Evolutionary conservation across 2,888 invertebrate genomes (phyloP).

Genomic region (Crematogaster levior): DNA sequence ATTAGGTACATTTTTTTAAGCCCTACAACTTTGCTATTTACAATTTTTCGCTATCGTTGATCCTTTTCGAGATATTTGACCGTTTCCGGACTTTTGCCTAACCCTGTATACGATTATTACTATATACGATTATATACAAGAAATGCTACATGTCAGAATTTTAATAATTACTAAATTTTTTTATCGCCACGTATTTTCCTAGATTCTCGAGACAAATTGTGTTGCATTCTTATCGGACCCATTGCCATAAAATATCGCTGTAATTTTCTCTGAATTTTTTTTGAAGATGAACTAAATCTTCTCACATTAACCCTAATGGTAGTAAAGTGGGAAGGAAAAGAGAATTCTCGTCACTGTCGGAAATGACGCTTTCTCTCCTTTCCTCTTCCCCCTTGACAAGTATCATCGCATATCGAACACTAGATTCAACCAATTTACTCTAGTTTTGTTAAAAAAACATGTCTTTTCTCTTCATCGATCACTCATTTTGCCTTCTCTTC

Average conservation of each 20-base stretch:
- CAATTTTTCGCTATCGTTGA: too few relatives aligned
- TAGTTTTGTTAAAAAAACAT: conserved; percentile 69
- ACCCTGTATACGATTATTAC: too few relatives aligned
- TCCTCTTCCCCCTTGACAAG: conserved; percentile 39
- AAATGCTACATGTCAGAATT: not conserved
- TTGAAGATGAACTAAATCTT: not conserved
- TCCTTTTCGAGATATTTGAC: too few relatives aligned
- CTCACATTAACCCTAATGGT: conserved; percentile 13
- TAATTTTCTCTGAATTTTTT: not conserved
- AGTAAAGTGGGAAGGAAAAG: not conserved
- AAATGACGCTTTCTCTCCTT: conserved; percentile 17
- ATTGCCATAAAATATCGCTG: not conserved
- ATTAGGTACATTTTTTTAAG: too few relatives aligned
- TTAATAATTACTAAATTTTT: not conserved
- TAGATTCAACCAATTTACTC: conserved; percentile 62
- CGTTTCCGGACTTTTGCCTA: too few relatives aligned
- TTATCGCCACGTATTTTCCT: not conserved
- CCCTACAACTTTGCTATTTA: too few relatives aligned
- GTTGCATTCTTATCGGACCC: not conserved
- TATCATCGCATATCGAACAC: conserved; percentile 62
- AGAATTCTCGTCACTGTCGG: conserved; percentile 37
- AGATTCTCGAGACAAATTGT: not conserved
- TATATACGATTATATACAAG: too few relatives aligned
- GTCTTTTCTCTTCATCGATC: conserved; percentile 75
- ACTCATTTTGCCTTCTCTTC: conserved; percentile 55